Percentiles rank a stretch among this genome's conserved stretches.
Evolutionary conservation across 2,113 vertebrate genomes (phyloP).

Genomic region (Echinops telfairi): DNA sequence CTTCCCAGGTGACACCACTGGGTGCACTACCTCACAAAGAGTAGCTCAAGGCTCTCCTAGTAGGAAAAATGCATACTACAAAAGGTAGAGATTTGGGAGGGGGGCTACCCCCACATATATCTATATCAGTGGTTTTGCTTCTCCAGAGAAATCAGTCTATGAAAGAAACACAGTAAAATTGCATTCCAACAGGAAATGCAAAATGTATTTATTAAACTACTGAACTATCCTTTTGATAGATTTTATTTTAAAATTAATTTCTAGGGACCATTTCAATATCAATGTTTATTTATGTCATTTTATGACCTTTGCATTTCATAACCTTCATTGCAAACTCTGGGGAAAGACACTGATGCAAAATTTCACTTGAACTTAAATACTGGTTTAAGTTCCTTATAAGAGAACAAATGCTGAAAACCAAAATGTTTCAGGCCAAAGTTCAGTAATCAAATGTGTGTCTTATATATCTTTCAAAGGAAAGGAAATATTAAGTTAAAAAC

Average conservation of each 20-base stretch:
- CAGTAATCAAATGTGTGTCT: background rate
- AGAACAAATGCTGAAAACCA: background rate
- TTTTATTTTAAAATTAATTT: slow-evolving; percentile 38
- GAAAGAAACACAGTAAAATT: background rate
- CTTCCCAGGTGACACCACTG: no score
- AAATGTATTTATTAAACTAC: slow-evolving; percentile 2
- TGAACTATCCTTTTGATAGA: background rate
- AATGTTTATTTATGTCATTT: background rate
- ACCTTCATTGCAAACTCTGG: background rate
- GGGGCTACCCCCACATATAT: no score
- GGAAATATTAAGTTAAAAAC: slow-evolving; percentile 36
- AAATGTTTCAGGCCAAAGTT: background rate
- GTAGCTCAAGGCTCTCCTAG: no score
- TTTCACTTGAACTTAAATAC: slow-evolving; percentile 5
- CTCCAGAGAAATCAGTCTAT: no score
- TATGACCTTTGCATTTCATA: background rate
- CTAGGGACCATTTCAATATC: slow-evolving; percentile 1
- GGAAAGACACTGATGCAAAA: background rate
- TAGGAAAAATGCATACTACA: no score
- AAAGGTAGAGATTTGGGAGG: no score
- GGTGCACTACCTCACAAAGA: no score
- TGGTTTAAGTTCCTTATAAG: background rate
- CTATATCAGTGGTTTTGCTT: no score
- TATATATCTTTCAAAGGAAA: slow-evolving; percentile 61
- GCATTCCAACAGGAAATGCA: background rate